These are phyloP conservation scores for Rhegmatorhina hoffmannsi DNA, from an alignment of 2,113 vertebrate species.

Conservation along the genomic window DNA sequence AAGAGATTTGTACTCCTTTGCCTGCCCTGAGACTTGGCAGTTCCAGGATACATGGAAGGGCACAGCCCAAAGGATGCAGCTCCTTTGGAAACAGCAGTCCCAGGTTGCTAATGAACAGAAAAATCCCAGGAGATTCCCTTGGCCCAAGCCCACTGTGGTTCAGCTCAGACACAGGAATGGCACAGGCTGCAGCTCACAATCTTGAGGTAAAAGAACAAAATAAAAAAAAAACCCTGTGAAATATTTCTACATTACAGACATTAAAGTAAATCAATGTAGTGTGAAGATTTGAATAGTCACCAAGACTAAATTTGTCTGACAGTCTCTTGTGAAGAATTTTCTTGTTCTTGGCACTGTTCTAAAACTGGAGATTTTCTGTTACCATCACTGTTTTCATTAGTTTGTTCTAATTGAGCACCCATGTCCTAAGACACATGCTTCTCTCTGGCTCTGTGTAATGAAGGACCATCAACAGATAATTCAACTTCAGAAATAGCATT, in stretches of 20 bases:
- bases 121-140: not conserved
- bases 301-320: not conserved
- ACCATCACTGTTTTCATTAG: not conserved
- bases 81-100: not conserved
- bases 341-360: not conserved
- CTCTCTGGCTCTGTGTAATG: not conserved
- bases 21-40: not conserved
- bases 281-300: not conserved
- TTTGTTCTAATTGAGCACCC: not conserved
- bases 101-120: not conserved
- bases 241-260: not conserved
- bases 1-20: not conserved
- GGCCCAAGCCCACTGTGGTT: not conserved
- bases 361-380: not conserved
- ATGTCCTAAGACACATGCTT: not conserved
- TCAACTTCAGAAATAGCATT: not conserved
- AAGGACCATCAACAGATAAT: not conserved
- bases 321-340: not conserved
- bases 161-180: not conserved
- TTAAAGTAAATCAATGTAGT: not conserved
- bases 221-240: not conserved
- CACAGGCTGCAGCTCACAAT: not conserved
- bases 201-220: accelerated
- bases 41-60: not conserved
- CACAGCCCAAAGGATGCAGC: not conserved